Evolutionary conservation across 2,797 vertebrate species (phyloP).

Genomic region (Rousettus madagascariensis): DNA sequence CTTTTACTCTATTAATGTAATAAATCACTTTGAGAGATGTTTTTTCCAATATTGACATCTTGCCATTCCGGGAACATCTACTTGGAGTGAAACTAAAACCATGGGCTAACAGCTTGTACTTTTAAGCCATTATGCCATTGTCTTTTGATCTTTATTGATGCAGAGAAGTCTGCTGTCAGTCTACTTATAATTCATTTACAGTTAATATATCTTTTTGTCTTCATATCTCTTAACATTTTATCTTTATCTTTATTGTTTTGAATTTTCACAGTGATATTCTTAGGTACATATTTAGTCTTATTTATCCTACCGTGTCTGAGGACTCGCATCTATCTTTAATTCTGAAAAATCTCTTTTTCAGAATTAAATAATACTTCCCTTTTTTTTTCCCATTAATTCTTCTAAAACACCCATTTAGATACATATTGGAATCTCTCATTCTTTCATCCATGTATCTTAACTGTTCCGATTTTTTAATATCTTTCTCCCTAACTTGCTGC

Average conservation of each 20-base stretch:
- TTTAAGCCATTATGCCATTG: neutral
- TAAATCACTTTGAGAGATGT: neutral
- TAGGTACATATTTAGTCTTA: neutral
- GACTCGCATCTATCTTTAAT: neutral
- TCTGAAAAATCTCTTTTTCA: neutral
- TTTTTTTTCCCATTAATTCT: neutral
- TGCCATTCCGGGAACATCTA: neutral
- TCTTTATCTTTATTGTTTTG: neutral
- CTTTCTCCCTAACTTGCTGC: neutral
- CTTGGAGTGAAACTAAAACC: neutral
- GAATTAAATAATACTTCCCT: neutral
- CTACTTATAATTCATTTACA: neutral
- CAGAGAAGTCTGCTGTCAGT: neutral
- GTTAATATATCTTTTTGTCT: neutral
- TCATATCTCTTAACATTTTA: neutral
- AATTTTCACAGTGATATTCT: neutral
- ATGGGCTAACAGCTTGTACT: neutral
- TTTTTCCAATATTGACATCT: neutral
- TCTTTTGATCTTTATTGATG: neutral
- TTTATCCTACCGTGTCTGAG: neutral
- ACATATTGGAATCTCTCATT: neutral
- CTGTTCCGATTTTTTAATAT: neutral
- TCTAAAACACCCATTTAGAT: neutral
- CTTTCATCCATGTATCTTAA: neutral
- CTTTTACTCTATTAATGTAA: neutral